Percentiles rank a stretch among this genome's conserved stretches.
These are phyloP conservation scores for Eurystomus glaucurus DNA, from an alignment of 2,797 vertebrate genomes.

Conservation along the genomic window DNA sequence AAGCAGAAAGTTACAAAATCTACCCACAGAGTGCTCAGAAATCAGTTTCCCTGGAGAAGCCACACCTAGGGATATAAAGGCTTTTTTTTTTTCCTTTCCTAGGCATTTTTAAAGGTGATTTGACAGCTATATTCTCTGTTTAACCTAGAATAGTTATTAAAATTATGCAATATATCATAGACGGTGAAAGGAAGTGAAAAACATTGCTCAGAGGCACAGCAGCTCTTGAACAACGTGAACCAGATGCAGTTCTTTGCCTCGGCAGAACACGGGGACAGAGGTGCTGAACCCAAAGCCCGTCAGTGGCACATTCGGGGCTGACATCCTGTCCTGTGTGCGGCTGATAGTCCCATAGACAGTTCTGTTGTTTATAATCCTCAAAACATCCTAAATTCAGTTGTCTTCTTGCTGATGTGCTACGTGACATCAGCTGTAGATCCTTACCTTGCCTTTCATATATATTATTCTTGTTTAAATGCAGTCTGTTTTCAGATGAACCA, in stretches of 20 bases:
- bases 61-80: background rate
- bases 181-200: background rate
- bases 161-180: background rate
- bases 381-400: background rate
- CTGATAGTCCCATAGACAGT: background rate
- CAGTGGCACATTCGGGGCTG: background rate
- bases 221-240: background rate
- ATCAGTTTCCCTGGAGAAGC: background rate
- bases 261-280: background rate
- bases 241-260: background rate
- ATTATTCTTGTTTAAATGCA: background rate
- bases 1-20: background rate
- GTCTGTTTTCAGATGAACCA: background rate
- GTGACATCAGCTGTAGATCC: background rate
- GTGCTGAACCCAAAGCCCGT: background rate
- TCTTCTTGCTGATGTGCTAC: background rate
- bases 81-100: background rate
- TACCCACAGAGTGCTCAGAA: background rate
- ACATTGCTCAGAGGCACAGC: background rate
- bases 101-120: background rate
- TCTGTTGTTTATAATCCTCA: background rate
- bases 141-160: background rate
- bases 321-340: background rate
- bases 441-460: background rate
- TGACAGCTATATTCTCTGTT: background rate